Evolutionary conservation across 2,888 invertebrate genomes (phyloP), one percentile per base, ranked within the genome.

Genomic region (Lamellibrachia columna): DNA sequence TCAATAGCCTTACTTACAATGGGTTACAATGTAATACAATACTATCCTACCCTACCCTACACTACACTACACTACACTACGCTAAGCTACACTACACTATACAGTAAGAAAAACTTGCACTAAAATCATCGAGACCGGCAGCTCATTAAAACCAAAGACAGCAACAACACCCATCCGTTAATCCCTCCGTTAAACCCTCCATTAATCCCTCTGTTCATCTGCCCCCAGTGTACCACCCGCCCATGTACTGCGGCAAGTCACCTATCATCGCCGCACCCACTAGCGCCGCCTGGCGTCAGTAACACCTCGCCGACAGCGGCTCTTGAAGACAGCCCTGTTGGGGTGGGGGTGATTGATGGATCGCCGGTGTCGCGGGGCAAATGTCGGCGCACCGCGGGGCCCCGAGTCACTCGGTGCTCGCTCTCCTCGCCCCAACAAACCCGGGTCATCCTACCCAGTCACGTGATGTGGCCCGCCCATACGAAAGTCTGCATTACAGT

Each of bases 51-150:
- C 3, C 52, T 52, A 40, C 28, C 1, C 90, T 90, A 90, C 90
- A 1, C 93, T 90, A 90, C 90, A 90, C 2, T 90, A 90, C 90
- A 90, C 90, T 90, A 28, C 90, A 90, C 4, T 90, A 90, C 4
- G 9, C 90, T 90, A 90, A 15, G n/a, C 90, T n/a, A 40, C 90
- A 90, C 3, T 90, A 90, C 52, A 90, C 90, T 90, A 90, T 15
- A 40, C 90, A 40, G 40, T 40, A 40, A 40, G 40, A 40, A 40
- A 40, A 40, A 40, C 40, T 40, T 40, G 40, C 1, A 40, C 40
- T 40, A 40, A 40, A 40, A 40, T 40, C 40, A 40, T 40, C 40
- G 40, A 40, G 40, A 40, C 40, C 40, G 40, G 40, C 40, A 40
- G 40, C 40, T 40, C 40, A 40, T 40, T 1, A 40, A 40, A 40